Conservation (phyloP, 2,113 vertebrate genomes). For the Boulengerochromis microlepis region DNA sequence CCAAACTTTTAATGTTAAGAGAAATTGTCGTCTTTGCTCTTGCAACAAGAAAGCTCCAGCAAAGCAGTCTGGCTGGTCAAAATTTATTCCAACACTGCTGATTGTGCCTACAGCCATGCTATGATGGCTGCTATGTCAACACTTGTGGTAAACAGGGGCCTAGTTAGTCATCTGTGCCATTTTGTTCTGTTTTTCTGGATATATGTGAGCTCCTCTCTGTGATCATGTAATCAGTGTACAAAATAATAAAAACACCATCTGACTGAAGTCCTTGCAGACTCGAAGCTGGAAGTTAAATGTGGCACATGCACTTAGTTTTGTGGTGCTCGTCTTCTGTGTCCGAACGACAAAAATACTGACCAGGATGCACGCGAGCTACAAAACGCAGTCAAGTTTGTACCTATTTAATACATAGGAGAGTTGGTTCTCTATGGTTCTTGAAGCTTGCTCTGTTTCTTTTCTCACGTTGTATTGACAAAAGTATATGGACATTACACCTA, state of each 20-base stretch:
- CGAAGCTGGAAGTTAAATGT: neutral
- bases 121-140: conserved; percentile 37
- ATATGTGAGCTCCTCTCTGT: neutral
- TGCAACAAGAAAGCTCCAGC: neutral
- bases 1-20: neutral
- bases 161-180: conserved; percentile 27
- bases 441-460: neutral
- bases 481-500: neutral
- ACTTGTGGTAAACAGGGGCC: neutral
- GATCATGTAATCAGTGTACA: neutral
- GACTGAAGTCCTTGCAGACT: neutral
- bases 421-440: neutral
- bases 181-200: neutral
- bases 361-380: neutral
- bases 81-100: neutral
- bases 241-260: neutral
- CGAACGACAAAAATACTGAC: neutral
- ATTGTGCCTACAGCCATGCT: conserved; percentile 12
- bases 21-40: neutral
- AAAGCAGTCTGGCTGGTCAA: neutral
- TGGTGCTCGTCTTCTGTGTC: neutral
- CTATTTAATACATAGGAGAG: neutral
- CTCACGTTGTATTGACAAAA: neutral
- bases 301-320: neutral
- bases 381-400: neutral